phyloP scores from a whole-genome alignment of 2,113 vertebrate genomes.

The Callithrix jacchus region DNA sequence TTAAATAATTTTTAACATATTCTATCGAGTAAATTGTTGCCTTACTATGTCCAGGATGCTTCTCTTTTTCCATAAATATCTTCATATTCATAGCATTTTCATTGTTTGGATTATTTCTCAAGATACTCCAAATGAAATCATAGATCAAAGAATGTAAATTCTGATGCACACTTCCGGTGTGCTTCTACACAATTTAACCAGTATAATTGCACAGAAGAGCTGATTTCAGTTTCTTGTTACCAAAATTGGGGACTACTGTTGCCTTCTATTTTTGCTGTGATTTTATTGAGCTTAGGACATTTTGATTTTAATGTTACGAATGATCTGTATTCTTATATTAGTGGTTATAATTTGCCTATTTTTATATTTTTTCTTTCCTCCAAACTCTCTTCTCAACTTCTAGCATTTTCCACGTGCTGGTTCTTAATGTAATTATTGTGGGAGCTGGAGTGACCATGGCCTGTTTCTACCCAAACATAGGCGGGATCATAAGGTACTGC shows the following conservation, averaged over 20 bases:
- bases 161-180: neutral
- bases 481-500: conserved; percentile 94
- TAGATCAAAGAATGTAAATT: neutral
- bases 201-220: neutral
- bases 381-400: conserved; percentile 24
- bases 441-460: conserved; percentile 92
- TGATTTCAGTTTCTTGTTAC: neutral
- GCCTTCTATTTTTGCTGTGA: neutral
- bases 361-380: conserved; percentile 30
- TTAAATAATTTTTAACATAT: conserved; percentile 13
- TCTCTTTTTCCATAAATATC: neutral
- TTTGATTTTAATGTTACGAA: conserved; percentile 58
- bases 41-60: neutral
- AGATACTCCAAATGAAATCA: neutral
- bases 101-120: neutral
- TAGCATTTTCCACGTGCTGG: conserved; percentile 91
- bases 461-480: conserved; percentile 96
- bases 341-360: neutral
- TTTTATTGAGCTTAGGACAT: neutral
- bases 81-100: conserved; percentile 27
- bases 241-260: neutral
- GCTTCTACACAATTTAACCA: neutral
- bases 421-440: conserved; percentile 90
- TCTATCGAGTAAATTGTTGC: neutral
- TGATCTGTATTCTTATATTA: conserved; percentile 41